Evolutionary conservation across 1,140 invertebrate species (phyloP).

Genomic region (Drosophila nikananu): DNA sequence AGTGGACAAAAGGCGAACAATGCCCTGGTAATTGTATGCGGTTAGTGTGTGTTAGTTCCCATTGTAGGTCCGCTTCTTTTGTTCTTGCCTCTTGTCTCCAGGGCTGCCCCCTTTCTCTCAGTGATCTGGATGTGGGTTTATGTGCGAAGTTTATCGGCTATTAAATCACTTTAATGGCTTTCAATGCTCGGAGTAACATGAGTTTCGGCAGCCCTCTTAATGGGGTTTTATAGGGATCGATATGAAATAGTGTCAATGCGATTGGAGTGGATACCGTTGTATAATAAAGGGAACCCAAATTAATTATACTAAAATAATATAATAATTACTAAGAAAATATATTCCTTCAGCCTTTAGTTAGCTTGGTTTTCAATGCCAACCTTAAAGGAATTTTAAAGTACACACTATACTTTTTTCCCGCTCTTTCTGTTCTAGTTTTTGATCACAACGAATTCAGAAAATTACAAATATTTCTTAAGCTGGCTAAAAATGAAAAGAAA

Average conservation of each 20-base stretch:
- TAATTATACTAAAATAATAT: not conserved
- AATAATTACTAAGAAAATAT: not conserved
- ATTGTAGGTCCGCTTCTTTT: conserved; percentile 22
- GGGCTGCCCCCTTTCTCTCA: conserved; percentile 45
- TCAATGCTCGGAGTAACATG: conserved; percentile 31
- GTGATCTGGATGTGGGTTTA: conserved; percentile 20
- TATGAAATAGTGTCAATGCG: conserved; percentile 29
- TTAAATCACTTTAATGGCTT: conserved; percentile 80
- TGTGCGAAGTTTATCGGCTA: conserved; percentile 72
- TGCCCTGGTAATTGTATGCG: conserved; percentile 79
- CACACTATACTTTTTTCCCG: not conserved
- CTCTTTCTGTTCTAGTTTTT: not conserved
- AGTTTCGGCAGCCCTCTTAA: conserved; percentile 12
- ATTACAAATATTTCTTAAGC: conserved; percentile 30
- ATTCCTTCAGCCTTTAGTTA: not conserved
- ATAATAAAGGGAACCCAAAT: too few species aligned
- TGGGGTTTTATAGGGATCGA: conserved; percentile 6
- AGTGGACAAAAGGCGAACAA: conserved; percentile 74
- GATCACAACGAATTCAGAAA: conserved; percentile 2
- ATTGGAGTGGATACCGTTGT: too few species aligned
- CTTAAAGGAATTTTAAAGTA: too few species aligned
- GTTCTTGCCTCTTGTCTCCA: conserved; percentile 23
- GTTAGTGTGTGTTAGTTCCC: conserved; percentile 60
- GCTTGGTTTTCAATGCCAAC: not conserved
- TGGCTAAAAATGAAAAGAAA: not conserved